Evolutionary conservation across 2,888 invertebrate genomes (phyloP), one percentile per base, ranked within the genome.

Genomic region (Dasysyrphus albostriatus): DNA sequence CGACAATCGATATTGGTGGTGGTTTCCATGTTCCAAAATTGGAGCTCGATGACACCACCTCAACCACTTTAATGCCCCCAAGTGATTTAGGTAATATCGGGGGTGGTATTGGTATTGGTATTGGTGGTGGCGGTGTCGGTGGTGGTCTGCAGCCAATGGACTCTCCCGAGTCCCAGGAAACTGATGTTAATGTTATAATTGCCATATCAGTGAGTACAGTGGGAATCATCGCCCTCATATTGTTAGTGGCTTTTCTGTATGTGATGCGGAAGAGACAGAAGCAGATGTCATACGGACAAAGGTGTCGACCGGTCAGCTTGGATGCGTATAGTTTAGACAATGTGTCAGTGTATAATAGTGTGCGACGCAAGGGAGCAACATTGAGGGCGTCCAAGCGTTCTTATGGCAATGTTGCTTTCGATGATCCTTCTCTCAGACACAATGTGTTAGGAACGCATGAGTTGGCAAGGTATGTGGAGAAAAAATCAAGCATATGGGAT

Each of bases 241-340:
- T 97, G 12, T 93, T 97, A n/a, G 96, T 96, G 75, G 96, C 95
- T 85, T 94, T 94, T 6, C 93, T 97, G 95, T 94, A 97, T 89
- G 94, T 98, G 51, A 96, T 97, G 93, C 95, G 96, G 72, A 96
- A 97, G 89, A 95, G 97, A 7, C 96, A 97, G 82, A 95, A 96
- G 88, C 95, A 96, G 16, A 95, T 96, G 89, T 95, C 95, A 89
- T 97, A 97, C 90, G 97, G 97, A 0, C 97, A 97, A 93, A 94
- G 97, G 75, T 98, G 98, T 90, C 96, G 96, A 0, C 98, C 98
- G 0, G 97, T 98, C 0, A 96, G 97, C 24, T 92, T 98, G 89
- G 98, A 98, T 90, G 97, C 97, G 12, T 98, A 98, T 93, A 97
- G 97, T 90, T 93, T 98, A 91, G 98, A 98, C 93, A 98, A 97